Base-by-base conservation (phyloP, 2,888 invertebrate species). In the Oligia fasciuncula region DNA sequence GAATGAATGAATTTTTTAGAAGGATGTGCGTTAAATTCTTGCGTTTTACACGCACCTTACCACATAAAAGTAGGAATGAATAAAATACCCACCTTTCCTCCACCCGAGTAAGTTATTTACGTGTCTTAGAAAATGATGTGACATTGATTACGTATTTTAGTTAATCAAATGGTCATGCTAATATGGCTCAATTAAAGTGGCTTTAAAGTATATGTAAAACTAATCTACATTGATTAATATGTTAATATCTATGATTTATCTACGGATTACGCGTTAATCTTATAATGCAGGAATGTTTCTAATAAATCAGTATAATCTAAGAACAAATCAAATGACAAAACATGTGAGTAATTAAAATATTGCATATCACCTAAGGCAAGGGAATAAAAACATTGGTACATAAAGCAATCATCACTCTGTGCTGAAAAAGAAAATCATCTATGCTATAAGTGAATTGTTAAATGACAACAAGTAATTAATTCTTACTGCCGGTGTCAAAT, bases 401-500 rank as follows among this genome's bases (percentile, higher is more conserved):
- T 65, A 91, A 94, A 93, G 92, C 92, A 91, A 90, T 89, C 93
- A 95, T 89, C 94, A 95, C 94, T 91, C 92, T 86, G 94, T 94
- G 94, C 94, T 91, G 92, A 93, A 85, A 89, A 92, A 90, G 78
- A 91, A 91, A 91, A 86, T 87, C 88, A 86, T 89, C 91, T 88
- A 90, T 80, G 82, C 87, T 85, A 85, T 85, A 87, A 74, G 88
- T 88, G 84, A 85, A 76, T 77, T 85, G 79, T 86, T 84, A 87
- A 86, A 86, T 87, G 77, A 80, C 87, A 87, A 87, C 78, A 84
- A 86, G 81, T 80, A 84, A 85, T 87, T 86, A 76, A 90, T 94
- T 97, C 97, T 97, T 97, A 97, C 97, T 97, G 97, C 97, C 97
- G 93, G 97, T 97, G 97, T 97, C 97, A 96, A 97, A 97, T 97